phyloP scores from a whole-genome alignment of 2,888 invertebrate genomes.

The Pheosia tremula region DNA sequence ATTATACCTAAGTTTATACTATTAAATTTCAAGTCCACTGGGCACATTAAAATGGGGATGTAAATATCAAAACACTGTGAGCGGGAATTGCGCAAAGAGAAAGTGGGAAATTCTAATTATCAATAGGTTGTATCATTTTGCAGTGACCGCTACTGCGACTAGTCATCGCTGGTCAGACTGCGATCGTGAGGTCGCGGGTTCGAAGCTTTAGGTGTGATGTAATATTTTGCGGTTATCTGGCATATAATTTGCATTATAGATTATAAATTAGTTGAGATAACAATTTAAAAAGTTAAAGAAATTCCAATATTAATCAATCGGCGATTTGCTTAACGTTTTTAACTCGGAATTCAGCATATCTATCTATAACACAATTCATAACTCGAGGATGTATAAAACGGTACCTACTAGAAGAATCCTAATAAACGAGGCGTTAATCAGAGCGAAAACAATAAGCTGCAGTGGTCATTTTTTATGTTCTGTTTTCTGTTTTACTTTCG shows the following conservation, averaged over 20 bases:
- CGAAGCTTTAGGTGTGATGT: not conserved
- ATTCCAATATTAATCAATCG: no score
- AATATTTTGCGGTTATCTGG: not conserved
- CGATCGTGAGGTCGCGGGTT: not conserved
- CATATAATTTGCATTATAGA: not conserved
- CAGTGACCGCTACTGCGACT: conserved; percentile 22
- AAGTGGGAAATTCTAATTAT: conserved; percentile 69
- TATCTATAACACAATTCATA: not conserved
- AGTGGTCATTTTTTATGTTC: not conserved
- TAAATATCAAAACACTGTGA: conserved; percentile 63
- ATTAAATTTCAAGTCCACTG: conserved; percentile 3
- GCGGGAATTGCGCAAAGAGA: conserved; percentile 66
- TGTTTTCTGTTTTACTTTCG: not conserved
- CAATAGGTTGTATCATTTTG: conserved; percentile 56
- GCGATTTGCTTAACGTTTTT: no score
- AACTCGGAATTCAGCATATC: not conserved
- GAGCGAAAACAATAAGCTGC: conserved; percentile 1
- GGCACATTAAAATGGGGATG: conserved; percentile 50
- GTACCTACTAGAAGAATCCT: not conserved
- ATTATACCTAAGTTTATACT: not conserved
- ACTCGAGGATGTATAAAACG: not conserved
- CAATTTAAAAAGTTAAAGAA: not conserved
- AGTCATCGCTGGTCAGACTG: conserved; percentile 15
- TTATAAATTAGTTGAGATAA: not conserved
- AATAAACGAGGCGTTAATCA: not conserved